phyloP scores from a whole-genome alignment of 2,797 vertebrate species.

The Microctenopoma lineatum region DNA sequence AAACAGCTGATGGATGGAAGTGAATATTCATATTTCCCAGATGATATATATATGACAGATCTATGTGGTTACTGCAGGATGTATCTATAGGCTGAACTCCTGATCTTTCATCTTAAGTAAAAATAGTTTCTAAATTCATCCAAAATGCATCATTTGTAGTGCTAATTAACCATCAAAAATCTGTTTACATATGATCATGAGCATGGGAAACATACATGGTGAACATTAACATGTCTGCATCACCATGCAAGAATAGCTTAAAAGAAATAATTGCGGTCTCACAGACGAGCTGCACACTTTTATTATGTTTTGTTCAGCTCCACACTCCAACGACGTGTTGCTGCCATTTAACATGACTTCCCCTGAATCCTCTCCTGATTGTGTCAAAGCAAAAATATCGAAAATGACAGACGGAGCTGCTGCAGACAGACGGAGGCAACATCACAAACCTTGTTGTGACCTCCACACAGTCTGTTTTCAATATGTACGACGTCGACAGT shows the following conservation, averaged over 20 bases:
- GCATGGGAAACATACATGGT: no score
- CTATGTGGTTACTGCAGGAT: no score
- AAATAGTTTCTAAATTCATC: no score
- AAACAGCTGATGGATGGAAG: no score
- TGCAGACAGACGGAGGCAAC: conserved; percentile 7
- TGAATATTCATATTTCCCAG: no score
- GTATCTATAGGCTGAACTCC: no score
- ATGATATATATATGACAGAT: no score
- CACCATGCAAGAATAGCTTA: neutral
- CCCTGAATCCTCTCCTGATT: neutral
- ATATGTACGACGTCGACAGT: conserved; percentile 11
- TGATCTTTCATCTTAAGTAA: no score
- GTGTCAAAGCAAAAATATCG: neutral
- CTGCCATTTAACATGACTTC: neutral
- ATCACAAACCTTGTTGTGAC: conserved; percentile 9
- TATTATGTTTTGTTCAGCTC: neutral
- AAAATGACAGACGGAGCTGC: conserved; percentile 6
- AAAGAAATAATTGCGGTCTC: neutral
- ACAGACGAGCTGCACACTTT: neutral
- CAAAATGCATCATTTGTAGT: no score
- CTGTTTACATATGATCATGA: no score
- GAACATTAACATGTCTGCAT: neutral
- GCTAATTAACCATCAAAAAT: no score
- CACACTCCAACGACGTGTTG: neutral
- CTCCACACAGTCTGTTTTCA: conserved; percentile 18